Evolutionary conservation across 2,888 invertebrate genomes (phyloP), one percentile per base, ranked within the genome.

Genomic region (Sminthurides aquaticus): DNA sequence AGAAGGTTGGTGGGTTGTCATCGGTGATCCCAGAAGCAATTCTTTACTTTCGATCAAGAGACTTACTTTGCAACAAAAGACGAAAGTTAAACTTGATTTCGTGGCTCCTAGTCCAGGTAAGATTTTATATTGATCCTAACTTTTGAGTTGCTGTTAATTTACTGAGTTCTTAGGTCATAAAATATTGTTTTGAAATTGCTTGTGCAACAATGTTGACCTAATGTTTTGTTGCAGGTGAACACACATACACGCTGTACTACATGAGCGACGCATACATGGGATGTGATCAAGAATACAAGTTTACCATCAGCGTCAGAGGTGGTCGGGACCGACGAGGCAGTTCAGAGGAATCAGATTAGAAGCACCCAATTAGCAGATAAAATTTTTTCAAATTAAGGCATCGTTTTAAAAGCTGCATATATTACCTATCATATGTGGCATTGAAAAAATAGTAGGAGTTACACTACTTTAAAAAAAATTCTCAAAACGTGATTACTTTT

Each of bases 211-310:
- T 58, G n/a, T 22, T 34, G 11, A 15, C 18, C 5, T 34, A 29
- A 57, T 28, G 57, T 2, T n/a, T 57, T 22, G 11, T 73, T 70
- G 15, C 74, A 77, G 91, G 95, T 3, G 86, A 88, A 28, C 91
- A 95, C 79, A 87, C 88, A 18, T 98, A 96, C 80, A 93, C 92
- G 0, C 81, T 99, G 60, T 99, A 95, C 82, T 99, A 93, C 81
- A 99, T 99, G 96, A 96, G 95, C 76, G 99, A 99, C 80, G 91
- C 97, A 0, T 99, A 99, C 80, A 86, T 99, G 77, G 99, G 99
- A 8, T 99, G 98, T 77, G 99, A 99, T 83, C 99, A 99, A 80
- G 99, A 99, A 81, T 99, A 99, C 81, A 90, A 91, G 80, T 93
- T 99, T 79, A 84, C 84, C 0, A 88, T 92, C 18, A 87, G 88